Base-by-base conservation (phyloP, 2,797 vertebrate species). In the Lophura swinhoii region DNA sequence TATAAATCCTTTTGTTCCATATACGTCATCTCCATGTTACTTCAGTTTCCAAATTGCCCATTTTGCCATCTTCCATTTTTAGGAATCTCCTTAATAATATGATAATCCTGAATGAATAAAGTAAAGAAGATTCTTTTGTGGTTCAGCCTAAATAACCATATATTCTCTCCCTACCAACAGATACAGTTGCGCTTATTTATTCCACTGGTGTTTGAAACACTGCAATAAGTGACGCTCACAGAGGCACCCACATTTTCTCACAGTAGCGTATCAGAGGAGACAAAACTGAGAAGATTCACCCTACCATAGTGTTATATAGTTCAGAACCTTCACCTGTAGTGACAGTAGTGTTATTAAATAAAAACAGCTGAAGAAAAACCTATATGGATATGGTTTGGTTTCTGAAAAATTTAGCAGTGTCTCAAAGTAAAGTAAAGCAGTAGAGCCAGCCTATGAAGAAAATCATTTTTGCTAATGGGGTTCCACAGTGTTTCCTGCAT, bases 241-340 rank as follows among this genome's bases (percentile, higher is more conserved):
- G 2, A 37, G 14, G 3, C 5, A 72, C 1, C 11, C 28, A 8
- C 4, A 1, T 21, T 71, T 60, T 94, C 26, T 80, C 15, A 15
- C 21, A 13, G 28, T 12, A 35, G 15, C 10, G 8, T 41, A 28
- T 6, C 0, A 0, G 14, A 76, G 51, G 6, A 70, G 24, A 51
- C 63, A 26, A 2, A 79, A 21, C 8, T 74, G 58, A 51, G 56
- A 83, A 51, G 37, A 43, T 82, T 79, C 39, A 56, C 21, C 10
- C 29, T 55, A 16, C 4, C 53, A 8, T 35, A 76, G 7, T 37
- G n/a, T 4, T 70, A 24, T 7, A 10, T 5, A 49, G 35, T 35
- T 86, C 1, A 6, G 49, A 29, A 69, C 18, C 83, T 68, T 46
- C 10, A 31, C 7, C 28, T 60, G 37, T 17, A 80, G 58, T 51